Evolutionary conservation across 2,888 invertebrate species (phyloP).

Genomic region (Drosophila cognata): DNA sequence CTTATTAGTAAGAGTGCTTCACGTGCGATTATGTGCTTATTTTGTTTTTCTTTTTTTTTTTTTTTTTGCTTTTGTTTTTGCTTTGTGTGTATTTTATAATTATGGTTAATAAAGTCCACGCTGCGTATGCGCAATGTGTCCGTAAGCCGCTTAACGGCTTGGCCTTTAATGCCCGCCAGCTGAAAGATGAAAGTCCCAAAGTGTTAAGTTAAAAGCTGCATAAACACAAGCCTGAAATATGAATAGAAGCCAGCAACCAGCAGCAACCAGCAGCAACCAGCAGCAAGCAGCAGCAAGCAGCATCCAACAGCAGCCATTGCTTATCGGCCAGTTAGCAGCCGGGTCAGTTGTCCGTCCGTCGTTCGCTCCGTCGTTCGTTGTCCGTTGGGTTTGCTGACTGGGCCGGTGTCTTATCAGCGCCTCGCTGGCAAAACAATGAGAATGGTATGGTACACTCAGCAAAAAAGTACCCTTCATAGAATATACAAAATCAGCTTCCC

Average conservation of each 20-base stretch:
- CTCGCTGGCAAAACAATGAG: slow-evolving; percentile 44
- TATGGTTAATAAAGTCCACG: slow-evolving; percentile 67
- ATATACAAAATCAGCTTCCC: background rate
- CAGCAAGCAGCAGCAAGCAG: slow-evolving; percentile 6
- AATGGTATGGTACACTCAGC: background rate
- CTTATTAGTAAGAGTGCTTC: slow-evolving; percentile 8
- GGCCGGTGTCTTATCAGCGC: slow-evolving; percentile 45
- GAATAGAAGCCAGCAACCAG: slow-evolving; percentile 27
- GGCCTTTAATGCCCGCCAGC: slow-evolving; percentile 42
- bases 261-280: background rate
- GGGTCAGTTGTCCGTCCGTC: slow-evolving; percentile 37
- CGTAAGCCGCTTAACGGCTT: slow-evolving; percentile 72
- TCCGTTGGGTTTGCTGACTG: slow-evolving; percentile 42
- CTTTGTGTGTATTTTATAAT: slow-evolving; percentile 51
- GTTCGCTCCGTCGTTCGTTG: slow-evolving; percentile 1
- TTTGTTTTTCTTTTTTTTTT: slow-evolving; percentile 1
- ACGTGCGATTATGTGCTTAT: slow-evolving; percentile 1
- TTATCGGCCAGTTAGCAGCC: slow-evolving; percentile 59
- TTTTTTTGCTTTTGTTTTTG: background rate
- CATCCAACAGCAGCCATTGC: slow-evolving; percentile 9
- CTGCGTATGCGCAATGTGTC: slow-evolving; percentile 52
- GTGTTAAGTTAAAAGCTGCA: slow-evolving; percentile 72
- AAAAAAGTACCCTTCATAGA: background rate
- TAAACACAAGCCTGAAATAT: slow-evolving; percentile 68
- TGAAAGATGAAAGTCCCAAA: slow-evolving; percentile 43